Evolutionary conservation across 2,888 invertebrate genomes (phyloP), one percentile per base, ranked within the genome.

Genomic region (Didymodactylos carnosus): DNA sequence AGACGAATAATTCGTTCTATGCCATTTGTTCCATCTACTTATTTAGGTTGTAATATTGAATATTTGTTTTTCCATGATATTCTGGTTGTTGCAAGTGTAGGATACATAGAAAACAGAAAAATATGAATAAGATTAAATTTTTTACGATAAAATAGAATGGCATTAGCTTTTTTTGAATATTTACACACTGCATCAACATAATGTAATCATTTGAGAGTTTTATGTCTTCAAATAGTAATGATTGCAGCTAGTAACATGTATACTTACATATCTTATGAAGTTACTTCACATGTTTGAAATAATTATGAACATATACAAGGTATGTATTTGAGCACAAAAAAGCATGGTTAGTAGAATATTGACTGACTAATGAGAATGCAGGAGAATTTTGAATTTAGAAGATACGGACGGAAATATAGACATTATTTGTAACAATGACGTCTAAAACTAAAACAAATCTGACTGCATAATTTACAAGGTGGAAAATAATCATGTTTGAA

Each of bases 81-180:
- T 69, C 69, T 39, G 75, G 75, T 69, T 72, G 69, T 13, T 72
- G 69, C 41, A 75, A 75, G 53, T 72, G 72, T 39, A 75, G 69
- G 35, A 75, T 39, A 43, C 75, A 75, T 10, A 72, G 19, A 23
- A 72, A 14, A 35, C 39, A 14, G 43, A 70, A 75, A 23, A 62
- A 27, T 41, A 75, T 69, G 14, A 51, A 40, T 10, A 39, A 23
- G 39, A 40, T 25, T 35, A 69, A 27, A 39, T 43, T 27, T n/a
- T 53, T 75, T 72, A 29, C 72, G 72, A 72, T 71, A 75, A 19
- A 41, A 75, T 40, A 75, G 29, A 51, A 75, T 35, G 13, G 46
- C 29, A 72, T 75, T 75, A 4, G 75, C 72, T 19, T 49, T 69
- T 75, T 75, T 75, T 16, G 69, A 70, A 49, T 72, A 75, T 69